Evolutionary conservation across 2,888 invertebrate genomes (phyloP).

Genomic region (Cryptosula pallasiana): DNA sequence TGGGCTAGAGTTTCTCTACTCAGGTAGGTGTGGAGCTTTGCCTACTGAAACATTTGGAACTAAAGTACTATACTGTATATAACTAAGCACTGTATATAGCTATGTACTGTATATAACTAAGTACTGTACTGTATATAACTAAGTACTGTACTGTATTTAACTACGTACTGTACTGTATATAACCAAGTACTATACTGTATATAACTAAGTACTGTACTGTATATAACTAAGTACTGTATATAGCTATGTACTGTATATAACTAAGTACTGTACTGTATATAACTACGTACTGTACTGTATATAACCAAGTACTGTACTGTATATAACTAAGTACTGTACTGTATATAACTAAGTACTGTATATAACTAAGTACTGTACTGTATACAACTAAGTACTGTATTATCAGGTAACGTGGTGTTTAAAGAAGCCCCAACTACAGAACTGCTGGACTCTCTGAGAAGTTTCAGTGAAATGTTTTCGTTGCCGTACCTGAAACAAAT

Average conservation of each 20-base stretch:
- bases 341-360: background rate
- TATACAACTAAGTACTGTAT: background rate
- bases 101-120: background rate
- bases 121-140: background rate
- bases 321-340: background rate
- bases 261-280: background rate
- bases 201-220: background rate
- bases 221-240: background rate
- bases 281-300: background rate
- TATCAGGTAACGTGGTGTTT: constrained; percentile 39
- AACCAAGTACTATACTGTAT: background rate
- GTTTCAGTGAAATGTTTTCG: constrained; percentile 37
- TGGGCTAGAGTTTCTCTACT: constrained; percentile 44
- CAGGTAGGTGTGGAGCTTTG: constrained; percentile 38
- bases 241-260: background rate
- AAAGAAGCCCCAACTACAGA: constrained; percentile 31
- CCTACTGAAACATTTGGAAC: too few relatives aligned
- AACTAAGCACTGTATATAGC: too few relatives aligned
- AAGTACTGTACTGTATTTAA: background rate
- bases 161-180: background rate
- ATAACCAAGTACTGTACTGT: background rate
- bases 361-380: background rate
- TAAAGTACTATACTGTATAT: background rate
- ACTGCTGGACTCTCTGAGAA: constrained; percentile 33
- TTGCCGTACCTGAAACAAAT: constrained; percentile 39